Evolutionary conservation across 2,113 vertebrate genomes (phyloP).

Genomic region (Sander vitreus): DNA sequence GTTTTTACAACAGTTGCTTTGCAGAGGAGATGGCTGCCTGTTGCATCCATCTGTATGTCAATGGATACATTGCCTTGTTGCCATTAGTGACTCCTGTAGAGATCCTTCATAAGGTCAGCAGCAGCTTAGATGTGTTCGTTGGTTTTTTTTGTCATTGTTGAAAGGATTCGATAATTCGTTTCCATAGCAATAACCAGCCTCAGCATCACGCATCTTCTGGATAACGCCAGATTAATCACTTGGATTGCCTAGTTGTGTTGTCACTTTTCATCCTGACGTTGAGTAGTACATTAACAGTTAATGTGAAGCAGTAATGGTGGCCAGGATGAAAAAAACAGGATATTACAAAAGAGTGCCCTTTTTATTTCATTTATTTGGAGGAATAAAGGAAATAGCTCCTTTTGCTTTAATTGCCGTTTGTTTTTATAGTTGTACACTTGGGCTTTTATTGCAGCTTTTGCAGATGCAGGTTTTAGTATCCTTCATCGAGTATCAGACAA

Average conservation of each 20-base stretch:
- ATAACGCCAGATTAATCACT: constrained; percentile 25
- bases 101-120: constrained; percentile 59
- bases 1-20: neutral
- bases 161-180: constrained; percentile 43
- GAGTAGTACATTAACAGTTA: neutral
- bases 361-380: neutral
- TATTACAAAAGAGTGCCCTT: neutral
- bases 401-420: neutral
- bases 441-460: neutral
- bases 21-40: neutral
- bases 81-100: constrained; percentile 30
- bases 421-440: neutral
- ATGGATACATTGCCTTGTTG: constrained; percentile 38
- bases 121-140: constrained; percentile 32
- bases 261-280: neutral
- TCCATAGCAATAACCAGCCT: constrained; percentile 66
- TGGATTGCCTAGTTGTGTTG: neutral
- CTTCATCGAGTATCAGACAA: neutral
- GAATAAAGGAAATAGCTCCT: neutral
- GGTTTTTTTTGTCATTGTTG: constrained; percentile 24
- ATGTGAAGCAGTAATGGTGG: neutral
- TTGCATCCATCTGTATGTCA: constrained; percentile 24
- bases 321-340: neutral
- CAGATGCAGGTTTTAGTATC: neutral
- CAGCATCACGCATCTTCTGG: constrained; percentile 6